Evolutionary conservation across 2,888 invertebrate species (phyloP).

Genomic region (Galerucella nymphaeae): DNA sequence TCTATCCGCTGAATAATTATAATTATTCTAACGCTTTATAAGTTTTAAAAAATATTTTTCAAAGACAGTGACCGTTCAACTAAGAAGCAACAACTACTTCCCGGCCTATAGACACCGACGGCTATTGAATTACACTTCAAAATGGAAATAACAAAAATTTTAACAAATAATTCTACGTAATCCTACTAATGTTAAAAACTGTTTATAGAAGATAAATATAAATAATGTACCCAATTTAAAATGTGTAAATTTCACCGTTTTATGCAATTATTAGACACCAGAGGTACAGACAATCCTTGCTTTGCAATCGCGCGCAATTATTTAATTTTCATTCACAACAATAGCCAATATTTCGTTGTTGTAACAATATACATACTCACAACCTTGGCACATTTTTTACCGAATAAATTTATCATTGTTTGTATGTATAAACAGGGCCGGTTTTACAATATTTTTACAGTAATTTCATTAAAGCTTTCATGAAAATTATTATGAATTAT

Average conservation of each 20-base stretch:
- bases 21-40: too few species aligned
- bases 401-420: constrained; percentile 47
- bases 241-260: constrained; percentile 37
- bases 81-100: too few species aligned
- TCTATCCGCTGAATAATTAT: too few species aligned
- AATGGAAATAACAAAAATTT: too few species aligned
- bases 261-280: constrained; percentile 42
- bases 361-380: constrained; percentile 48
- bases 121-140: too few species aligned
- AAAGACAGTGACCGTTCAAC: too few species aligned
- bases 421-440: constrained; percentile 33
- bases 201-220: background rate
- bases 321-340: constrained; percentile 53
- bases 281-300: constrained; percentile 44
- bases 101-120: too few species aligned
- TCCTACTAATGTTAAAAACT: too few species aligned
- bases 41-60: too few species aligned
- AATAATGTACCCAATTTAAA: constrained; percentile 22
- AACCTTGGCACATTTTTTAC: constrained; percentile 55
- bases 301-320: constrained; percentile 47
- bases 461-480: too few species aligned
- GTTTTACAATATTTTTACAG: background rate
- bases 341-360: constrained; percentile 51
- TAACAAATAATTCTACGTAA: too few species aligned
- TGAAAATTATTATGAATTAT: too few species aligned